A percentile compares a stretch with the other conserved stretches of the same genome.
Evolutionary conservation across 2,113 vertebrate species (phyloP).

Genomic region (Nothobranchius kuhntae): DNA sequence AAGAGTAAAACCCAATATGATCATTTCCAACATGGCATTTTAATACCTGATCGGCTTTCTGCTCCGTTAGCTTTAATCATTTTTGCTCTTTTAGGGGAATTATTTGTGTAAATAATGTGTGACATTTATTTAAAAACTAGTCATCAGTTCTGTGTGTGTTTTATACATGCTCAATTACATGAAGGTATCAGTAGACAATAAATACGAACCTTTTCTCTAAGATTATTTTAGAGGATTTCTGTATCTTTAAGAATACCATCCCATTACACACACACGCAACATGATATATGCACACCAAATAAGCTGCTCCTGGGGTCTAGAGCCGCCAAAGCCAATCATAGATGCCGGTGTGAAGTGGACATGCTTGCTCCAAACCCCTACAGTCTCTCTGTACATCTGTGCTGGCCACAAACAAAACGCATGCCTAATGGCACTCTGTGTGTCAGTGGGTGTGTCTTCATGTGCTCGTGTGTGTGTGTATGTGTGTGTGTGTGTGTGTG

Average conservation of each 20-base stretch:
- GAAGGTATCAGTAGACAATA: constrained; percentile 3
- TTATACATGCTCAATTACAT: not conserved
- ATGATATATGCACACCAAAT: constrained; percentile 38
- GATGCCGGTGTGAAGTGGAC: constrained; percentile 70
- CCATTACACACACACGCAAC: constrained; percentile 9
- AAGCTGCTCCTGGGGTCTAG: constrained; percentile 54
- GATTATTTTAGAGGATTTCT: constrained; percentile 9
- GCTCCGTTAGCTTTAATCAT: no score
- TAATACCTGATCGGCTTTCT: no score
- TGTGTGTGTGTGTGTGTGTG: constrained; percentile 44
- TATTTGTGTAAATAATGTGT: no score
- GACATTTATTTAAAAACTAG: no score
- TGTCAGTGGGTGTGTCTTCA: constrained; percentile 37
- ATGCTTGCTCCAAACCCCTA: constrained; percentile 68
- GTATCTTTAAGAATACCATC: constrained; percentile 14
- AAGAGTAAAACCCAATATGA: no score
- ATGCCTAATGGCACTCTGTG: constrained; percentile 64
- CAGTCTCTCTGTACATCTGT: constrained; percentile 66
- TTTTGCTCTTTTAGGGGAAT: no score
- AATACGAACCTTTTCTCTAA: not conserved
- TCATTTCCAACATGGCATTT: no score
- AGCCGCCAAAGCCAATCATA: constrained; percentile 72
- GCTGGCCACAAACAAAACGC: constrained; percentile 63
- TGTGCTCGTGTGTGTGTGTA: constrained; percentile 47
- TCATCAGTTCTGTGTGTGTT: not conserved